A percentile compares a stretch with the other conserved stretches of the same genome.
These are phyloP conservation scores for Trileptium ribeirensis DNA, from an alignment of 2,888 invertebrate genomes.

Conservation along the genomic window DNA sequence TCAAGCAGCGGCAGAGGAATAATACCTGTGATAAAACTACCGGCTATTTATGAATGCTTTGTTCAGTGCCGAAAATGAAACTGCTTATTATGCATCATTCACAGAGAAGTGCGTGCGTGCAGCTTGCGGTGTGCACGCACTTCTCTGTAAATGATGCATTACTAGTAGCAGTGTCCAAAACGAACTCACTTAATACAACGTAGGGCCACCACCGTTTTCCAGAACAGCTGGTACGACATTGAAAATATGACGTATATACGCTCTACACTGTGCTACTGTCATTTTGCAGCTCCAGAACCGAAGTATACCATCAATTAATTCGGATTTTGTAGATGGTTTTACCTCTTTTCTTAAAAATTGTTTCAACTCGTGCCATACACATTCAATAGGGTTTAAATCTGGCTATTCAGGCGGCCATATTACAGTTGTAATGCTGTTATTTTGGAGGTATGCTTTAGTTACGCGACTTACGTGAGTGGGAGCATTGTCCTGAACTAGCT, in stretches of 20 bases:
- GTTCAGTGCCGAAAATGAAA: too few species aligned
- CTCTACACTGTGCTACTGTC: background rate
- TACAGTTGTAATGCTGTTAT: background rate
- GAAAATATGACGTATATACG: background rate
- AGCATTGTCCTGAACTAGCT: background rate
- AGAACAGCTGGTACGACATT: background rate
- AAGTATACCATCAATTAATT: background rate
- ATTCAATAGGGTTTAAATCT: conserved; percentile 10
- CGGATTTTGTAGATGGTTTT: background rate
- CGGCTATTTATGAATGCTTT: too few species aligned
- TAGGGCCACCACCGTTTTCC: background rate
- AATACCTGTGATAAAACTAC: too few species aligned
- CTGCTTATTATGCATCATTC: too few species aligned
- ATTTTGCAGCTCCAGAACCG: background rate
- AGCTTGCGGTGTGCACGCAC: too few species aligned
- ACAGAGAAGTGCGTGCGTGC: too few species aligned
- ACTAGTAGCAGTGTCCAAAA: too few species aligned
- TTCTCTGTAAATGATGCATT: too few species aligned
- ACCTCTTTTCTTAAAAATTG: background rate
- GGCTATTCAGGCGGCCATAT: conserved; percentile 4
- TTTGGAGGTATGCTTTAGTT: background rate
- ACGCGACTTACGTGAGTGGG: background rate
- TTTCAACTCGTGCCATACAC: background rate
- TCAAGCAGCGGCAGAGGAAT: too few species aligned
- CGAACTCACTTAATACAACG: background rate